A percentile compares a stretch with the other conserved stretches of the same genome.
Evolutionary conservation across 2,888 invertebrate species (phyloP).

Genomic region (Eledone cirrhosa): DNA sequence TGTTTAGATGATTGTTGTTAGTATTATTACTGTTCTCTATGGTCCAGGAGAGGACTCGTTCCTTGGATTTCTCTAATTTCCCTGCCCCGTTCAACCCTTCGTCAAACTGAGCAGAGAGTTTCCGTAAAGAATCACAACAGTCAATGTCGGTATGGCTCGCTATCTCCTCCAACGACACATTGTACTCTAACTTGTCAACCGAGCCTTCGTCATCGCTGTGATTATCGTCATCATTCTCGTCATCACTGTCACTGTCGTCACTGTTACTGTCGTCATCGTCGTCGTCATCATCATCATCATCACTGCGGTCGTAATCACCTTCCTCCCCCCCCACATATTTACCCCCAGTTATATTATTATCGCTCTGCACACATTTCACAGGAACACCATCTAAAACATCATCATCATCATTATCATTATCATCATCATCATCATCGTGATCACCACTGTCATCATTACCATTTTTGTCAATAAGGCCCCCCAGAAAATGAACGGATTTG

Average conservation of each 20-base stretch:
- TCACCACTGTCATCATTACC: constrained; percentile 5
- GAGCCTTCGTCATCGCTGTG: constrained; percentile 20
- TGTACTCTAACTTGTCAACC: constrained; percentile 17
- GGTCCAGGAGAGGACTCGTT: constrained; percentile 7
- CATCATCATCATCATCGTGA: background rate
- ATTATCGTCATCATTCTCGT: constrained; percentile 5
- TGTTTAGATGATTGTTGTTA: background rate
- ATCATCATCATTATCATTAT: background rate
- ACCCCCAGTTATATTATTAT: background rate
- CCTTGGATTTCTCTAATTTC: background rate
- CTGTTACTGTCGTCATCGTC: background rate
- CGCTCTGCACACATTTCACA: background rate
- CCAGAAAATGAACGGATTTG: constrained; percentile 16
- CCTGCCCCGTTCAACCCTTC: too few relatives aligned
- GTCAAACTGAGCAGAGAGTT: constrained; percentile 21
- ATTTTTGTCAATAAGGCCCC: constrained; percentile 1
- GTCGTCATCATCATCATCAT: constrained; percentile 11
- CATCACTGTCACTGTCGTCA: constrained; percentile 15
- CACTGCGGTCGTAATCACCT: background rate
- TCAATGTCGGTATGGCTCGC: constrained; percentile 15
- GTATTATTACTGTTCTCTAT: constrained; percentile 1
- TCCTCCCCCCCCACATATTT: background rate
- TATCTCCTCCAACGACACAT: constrained; percentile 21
- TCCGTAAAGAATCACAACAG: background rate
- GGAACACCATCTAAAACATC: background rate